A percentile compares a stretch with the other conserved stretches of the same genome.
These are phyloP conservation scores for Drosophila eugracilis DNA, from an alignment of 1,140 invertebrate species.

Conservation along the genomic window DNA sequence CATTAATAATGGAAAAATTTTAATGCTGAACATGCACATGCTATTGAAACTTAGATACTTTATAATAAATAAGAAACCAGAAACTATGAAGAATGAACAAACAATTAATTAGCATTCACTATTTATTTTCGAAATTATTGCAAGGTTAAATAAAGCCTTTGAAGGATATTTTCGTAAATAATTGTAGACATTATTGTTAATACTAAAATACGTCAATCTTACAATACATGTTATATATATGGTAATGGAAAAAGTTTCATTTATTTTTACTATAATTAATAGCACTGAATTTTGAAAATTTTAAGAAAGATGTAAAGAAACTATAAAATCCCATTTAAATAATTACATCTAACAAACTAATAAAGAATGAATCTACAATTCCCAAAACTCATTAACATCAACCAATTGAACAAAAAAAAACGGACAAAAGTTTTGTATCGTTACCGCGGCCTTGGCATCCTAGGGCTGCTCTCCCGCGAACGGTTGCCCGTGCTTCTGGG, in stretches of 20 bases:
- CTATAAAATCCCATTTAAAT: neutral
- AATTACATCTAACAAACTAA: neutral
- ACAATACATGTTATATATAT: neutral
- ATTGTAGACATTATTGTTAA: neutral
- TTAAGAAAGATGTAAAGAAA: neutral
- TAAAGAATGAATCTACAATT: neutral
- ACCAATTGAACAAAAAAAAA: conserved; percentile 9
- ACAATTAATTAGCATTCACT: too few species aligned
- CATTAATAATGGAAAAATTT: neutral
- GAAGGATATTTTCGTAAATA: neutral
- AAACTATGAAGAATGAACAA: too few species aligned
- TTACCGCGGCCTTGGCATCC: conserved; percentile 88
- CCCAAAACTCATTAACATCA: neutral
- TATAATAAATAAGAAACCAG: neutral
- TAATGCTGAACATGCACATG: neutral
- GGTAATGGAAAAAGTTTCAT: neutral
- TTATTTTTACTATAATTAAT: neutral
- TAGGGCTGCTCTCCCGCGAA: conserved; percentile 90
- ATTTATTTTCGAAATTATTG: neutral
- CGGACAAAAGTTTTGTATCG: conserved; percentile 9
- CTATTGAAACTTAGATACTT: neutral
- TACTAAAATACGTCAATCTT: neutral
- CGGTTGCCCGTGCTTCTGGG: conserved; percentile 77
- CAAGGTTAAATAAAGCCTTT: neutral
- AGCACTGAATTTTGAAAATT: neutral